These are phyloP conservation scores for Eutolmus rufibarbis DNA, from an alignment of 2,888 invertebrate genomes.

Conservation along the genomic window DNA sequence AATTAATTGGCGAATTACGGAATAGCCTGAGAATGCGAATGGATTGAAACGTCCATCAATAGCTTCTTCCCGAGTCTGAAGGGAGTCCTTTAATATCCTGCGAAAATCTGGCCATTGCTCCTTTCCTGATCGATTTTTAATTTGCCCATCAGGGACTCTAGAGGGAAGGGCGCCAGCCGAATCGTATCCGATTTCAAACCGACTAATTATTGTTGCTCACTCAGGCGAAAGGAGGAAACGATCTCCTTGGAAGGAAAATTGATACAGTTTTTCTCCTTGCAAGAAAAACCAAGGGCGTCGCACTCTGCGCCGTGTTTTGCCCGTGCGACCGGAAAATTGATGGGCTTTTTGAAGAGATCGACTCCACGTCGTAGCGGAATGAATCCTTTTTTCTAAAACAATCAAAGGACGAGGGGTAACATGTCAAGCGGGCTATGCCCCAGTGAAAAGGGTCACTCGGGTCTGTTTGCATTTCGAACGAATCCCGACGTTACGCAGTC, in stretches of 20 bases:
- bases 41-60: neutral
- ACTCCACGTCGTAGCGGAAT: neutral
- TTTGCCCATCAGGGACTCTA: neutral
- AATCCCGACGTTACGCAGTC: neutral
- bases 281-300: neutral
- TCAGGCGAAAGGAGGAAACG: neutral
- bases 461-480: neutral
- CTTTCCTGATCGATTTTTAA: neutral
- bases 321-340: slow-evolving; percentile 2
- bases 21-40: neutral
- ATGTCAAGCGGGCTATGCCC: neutral
- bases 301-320: neutral
- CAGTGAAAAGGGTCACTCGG: neutral
- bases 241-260: neutral
- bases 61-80: neutral
- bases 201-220: slow-evolving; percentile 1
- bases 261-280: neutral
- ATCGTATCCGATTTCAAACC: neutral
- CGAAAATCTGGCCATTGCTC: neutral
- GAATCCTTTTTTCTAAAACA: neutral
- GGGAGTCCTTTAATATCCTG: neutral
- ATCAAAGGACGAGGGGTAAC: neutral
- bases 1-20: neutral
- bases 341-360: neutral
- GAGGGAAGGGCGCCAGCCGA: neutral